Evolutionary conservation across 2,888 invertebrate species (phyloP).

Genomic region (Phlogophora meticulosa): DNA sequence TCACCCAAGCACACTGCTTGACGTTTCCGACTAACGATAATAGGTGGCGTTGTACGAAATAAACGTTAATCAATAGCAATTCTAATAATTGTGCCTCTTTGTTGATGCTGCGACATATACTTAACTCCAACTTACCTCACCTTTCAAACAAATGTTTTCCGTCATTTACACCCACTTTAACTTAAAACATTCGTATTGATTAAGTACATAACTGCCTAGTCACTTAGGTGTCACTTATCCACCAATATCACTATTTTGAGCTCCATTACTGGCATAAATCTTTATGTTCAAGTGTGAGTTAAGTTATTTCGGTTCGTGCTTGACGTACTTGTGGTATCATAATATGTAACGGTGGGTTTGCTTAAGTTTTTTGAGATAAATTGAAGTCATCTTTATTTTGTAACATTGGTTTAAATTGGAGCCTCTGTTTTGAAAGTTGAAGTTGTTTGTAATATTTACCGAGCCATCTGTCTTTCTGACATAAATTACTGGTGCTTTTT

Average conservation of each 20-base stretch:
- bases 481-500: too few relatives aligned
- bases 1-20: too few relatives aligned
- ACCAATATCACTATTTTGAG: conserved; percentile 36
- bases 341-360: not conserved
- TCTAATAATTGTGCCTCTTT: too few relatives aligned
- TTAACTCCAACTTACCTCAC: conserved; percentile 21
- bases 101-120: too few relatives aligned
- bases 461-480: too few relatives aligned
- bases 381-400: not conserved
- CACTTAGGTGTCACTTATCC: conserved; percentile 52
- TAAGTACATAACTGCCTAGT: conserved; percentile 41
- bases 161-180: conserved; percentile 39
- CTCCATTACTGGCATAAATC: conserved; percentile 46
- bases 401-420: not conserved
- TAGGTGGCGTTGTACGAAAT: too few relatives aligned
- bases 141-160: conserved; percentile 24
- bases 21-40: too few relatives aligned
- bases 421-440: too few relatives aligned
- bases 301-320: conserved; percentile 34
- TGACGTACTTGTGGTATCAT: conserved; percentile 8
- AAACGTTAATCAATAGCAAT: too few relatives aligned
- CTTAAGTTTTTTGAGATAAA: conserved; percentile 4
- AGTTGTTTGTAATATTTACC: too few relatives aligned
- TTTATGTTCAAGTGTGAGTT: conserved; percentile 28
- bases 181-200: conserved; percentile 33